Base-by-base conservation (phyloP, 2,888 invertebrate species). In the Ormyrus labotus region DNA sequence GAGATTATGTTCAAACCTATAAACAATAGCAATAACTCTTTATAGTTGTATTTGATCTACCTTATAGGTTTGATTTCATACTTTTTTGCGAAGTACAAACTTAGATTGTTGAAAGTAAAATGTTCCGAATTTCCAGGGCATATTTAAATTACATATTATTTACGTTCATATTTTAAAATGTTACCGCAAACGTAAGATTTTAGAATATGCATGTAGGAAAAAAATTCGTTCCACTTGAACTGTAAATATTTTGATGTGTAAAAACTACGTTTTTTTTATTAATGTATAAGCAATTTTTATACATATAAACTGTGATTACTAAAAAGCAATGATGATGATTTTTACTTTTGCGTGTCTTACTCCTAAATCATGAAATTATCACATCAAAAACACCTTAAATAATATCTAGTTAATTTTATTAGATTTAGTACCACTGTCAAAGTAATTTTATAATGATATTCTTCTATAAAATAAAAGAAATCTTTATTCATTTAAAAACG, bases 1-100 rank as follows among this genome's bases (percentile, higher is more conserved):
- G 87, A 91, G 71, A 92, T 92, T 45, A 93, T 92, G 85, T 91
- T 92, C 61, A 84, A 84, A 77, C 57, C 72, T 63, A 65, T n/a
- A 34, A 79, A 47, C 51, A 75, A 76, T 47, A 82, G 67, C 57
- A 82, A 78, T 75, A 80, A 78, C 34, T 63, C 70, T 8, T 48
- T 76, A 68, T 73, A 81, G 47, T 47, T 73, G 51, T 10, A 34
- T 48, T 78, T 6, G 78, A 81, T 72, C 63, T 74, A 64, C 10
- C 8, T 57, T n/a, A 55, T 34, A 64, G 57, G 34, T 60, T 60
- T 57, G 65, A 78, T 11, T 79, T 76, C 57, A 58, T 78, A 69
- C 55, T 73, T 76, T 72, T 76, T 67, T 75, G 68, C n/a, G 64
- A 79, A 79, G 72, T 79, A 79, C 64, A 72, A 68, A 75, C 63